phyloP scores from a whole-genome alignment of 2,888 invertebrate genomes.

The Beris morrisii region DNA sequence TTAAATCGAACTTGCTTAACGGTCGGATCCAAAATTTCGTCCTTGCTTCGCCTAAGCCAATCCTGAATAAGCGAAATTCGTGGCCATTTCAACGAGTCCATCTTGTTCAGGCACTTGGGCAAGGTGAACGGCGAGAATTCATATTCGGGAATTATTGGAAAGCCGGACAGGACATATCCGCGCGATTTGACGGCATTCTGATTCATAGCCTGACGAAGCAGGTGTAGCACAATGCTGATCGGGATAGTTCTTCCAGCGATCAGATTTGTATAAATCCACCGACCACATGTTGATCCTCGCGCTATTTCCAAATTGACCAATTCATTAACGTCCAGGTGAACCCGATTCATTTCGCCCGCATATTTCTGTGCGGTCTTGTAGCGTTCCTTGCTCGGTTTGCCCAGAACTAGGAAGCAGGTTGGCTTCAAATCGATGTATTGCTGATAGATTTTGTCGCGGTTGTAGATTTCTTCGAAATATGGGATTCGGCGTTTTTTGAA shows the following conservation, averaged over 20 bases:
- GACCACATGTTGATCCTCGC: conserved; percentile 60
- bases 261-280: conserved; percentile 63
- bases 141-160: neutral
- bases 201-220: conserved; percentile 49
- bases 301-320: conserved; percentile 63
- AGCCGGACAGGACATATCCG: conserved; percentile 7
- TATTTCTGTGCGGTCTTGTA: conserved; percentile 60
- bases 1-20: no score
- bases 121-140: neutral
- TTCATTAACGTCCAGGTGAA: conserved; percentile 62
- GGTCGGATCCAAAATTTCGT: no score
- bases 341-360: conserved; percentile 61
- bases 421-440: conserved; percentile 44
- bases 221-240: conserved; percentile 58
- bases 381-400: conserved; percentile 62
- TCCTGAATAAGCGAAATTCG: neutral
- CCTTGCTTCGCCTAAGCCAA: no score
- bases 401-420: conserved; percentile 62
- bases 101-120: neutral
- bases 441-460: conserved; percentile 26
- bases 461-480: neutral
- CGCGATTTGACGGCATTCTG: neutral
- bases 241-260: conserved; percentile 59
- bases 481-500: neutral
- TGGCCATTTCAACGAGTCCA: neutral